Conservation (phyloP, 2,888 invertebrate genomes). For the Drosophila quinaria region DNA sequence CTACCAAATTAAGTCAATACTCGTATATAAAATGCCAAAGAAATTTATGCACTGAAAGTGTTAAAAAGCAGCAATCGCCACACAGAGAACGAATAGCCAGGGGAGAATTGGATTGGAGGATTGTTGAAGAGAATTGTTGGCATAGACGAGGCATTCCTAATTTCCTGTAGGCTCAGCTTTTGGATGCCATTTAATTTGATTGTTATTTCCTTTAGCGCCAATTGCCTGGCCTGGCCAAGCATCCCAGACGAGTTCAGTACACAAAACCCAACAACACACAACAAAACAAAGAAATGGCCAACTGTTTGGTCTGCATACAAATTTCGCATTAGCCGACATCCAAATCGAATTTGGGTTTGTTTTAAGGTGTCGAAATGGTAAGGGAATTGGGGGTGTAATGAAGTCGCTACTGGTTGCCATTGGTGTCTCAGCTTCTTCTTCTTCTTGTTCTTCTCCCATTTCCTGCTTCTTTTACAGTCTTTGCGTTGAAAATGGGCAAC, state of each 20-base stretch:
- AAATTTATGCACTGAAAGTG: constrained; percentile 71
- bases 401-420: constrained; percentile 36
- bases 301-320: constrained; percentile 74
- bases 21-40: constrained; percentile 58
- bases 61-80: constrained; percentile 59
- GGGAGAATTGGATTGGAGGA: background rate
- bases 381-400: constrained; percentile 34
- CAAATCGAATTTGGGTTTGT: constrained; percentile 54
- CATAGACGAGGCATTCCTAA: constrained; percentile 67
- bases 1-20: constrained; percentile 75
- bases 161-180: constrained; percentile 59
- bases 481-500: constrained; percentile 59
- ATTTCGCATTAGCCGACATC: constrained; percentile 71
- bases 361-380: background rate
- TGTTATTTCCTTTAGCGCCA: constrained; percentile 70
- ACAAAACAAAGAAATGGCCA: constrained; percentile 67
- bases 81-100: background rate
- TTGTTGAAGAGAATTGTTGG: constrained; percentile 8
- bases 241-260: constrained; percentile 26
- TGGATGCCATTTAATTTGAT: constrained; percentile 75
- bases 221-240: constrained; percentile 48
- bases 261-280: constrained; percentile 54
- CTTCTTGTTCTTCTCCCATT: background rate
- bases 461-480: background rate
- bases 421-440: constrained; percentile 2